Conservation (phyloP, 2,888 invertebrate species). For the Muschampia plurimacula region DNA sequence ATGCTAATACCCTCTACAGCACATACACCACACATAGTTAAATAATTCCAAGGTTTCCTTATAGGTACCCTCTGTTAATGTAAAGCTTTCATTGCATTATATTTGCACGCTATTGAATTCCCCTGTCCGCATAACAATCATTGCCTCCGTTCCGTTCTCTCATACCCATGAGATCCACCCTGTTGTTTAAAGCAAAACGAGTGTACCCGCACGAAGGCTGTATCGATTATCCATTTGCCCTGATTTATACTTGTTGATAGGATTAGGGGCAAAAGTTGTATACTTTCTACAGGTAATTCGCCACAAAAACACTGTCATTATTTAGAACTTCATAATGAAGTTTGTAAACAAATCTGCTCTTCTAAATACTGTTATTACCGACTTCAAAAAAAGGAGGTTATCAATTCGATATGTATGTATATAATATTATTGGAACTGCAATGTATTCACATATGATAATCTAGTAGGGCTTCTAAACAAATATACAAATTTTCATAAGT, state of each 20-base stretch:
- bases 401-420: no score
- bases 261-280: slow-evolving; percentile 3
- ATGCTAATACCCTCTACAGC: no score
- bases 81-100: neutral
- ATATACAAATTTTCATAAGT: no score
- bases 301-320: neutral
- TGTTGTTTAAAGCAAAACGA: slow-evolving; percentile 56
- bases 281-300: neutral
- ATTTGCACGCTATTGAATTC: slow-evolving; percentile 21
- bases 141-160: slow-evolving; percentile 16
- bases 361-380: no score
- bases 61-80: neutral
- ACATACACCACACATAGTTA: no score
- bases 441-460: no score
- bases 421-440: no score
- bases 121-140: slow-evolving; percentile 28
- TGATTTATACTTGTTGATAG: slow-evolving; percentile 29
- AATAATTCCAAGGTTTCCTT: neutral
- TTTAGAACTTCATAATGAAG: neutral
- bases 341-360: neutral
- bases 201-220: slow-evolving; percentile 55
- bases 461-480: no score
- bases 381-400: no score
- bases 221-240: slow-evolving; percentile 65
- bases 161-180: slow-evolving; percentile 18